Evolutionary conservation across 2,888 invertebrate species (phyloP).

Genomic region (Clivina fossor): DNA sequence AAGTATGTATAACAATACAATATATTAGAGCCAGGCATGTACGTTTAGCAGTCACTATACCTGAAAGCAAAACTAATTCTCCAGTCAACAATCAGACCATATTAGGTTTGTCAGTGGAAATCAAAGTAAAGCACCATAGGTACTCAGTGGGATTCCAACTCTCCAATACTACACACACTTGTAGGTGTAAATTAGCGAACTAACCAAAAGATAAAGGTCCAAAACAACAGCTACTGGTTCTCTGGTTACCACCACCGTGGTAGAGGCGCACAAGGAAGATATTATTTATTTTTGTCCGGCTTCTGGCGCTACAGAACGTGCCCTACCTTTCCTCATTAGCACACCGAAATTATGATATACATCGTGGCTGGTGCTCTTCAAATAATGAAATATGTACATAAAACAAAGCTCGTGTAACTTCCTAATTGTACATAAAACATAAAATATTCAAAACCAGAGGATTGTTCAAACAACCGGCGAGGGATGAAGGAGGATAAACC

Average conservation of each 20-base stretch:
- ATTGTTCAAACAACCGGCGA: slow-evolving; percentile 26
- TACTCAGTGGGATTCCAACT: neutral
- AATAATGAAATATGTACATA: slow-evolving; percentile 34
- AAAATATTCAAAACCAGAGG: slow-evolving; percentile 29
- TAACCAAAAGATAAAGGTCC: slow-evolving; percentile 16
- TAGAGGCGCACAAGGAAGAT: slow-evolving; percentile 15
- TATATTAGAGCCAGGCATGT: too few relatives aligned
- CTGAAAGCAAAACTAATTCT: too few relatives aligned
- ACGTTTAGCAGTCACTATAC: too few relatives aligned
- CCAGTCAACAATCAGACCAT: too few relatives aligned
- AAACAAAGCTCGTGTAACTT: slow-evolving; percentile 32
- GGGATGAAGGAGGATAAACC: too few relatives aligned
- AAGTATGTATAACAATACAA: too few relatives aligned
- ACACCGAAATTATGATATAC: slow-evolving; percentile 34
- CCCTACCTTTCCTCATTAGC: slow-evolving; percentile 31
- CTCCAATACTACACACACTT: slow-evolving; percentile 6
- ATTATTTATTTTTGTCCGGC: slow-evolving; percentile 30
- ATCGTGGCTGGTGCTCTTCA: slow-evolving; percentile 29
- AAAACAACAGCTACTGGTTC: too few relatives aligned
- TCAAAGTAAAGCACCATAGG: neutral
- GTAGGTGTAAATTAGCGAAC: slow-evolving; percentile 31
- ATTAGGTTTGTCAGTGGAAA: neutral
- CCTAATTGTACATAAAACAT: slow-evolving; percentile 33
- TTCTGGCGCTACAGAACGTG: slow-evolving; percentile 1
- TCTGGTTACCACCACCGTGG: slow-evolving; percentile 3